A percentile compares a stretch with the other conserved stretches of the same genome.
Conservation (phyloP, 2,797 vertebrate species). For the Enteromius paludinosus region DNA sequence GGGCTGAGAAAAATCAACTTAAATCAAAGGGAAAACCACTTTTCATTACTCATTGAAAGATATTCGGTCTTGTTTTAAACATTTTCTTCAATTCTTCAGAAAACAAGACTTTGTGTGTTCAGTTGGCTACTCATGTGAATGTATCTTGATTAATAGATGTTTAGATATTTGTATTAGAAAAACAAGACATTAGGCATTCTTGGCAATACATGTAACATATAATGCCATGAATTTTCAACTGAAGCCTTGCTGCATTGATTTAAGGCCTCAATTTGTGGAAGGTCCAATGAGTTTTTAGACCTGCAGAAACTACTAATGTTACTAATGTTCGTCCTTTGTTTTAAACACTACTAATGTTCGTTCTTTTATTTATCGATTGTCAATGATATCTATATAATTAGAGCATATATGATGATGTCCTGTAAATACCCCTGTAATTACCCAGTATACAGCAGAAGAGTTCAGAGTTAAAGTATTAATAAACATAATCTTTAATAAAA, state of each 20-base stretch:
- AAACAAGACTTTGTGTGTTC: neutral
- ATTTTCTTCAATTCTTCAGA: neutral
- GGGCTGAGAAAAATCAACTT: neutral
- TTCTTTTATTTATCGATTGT: constrained; percentile 11
- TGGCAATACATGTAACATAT: neutral
- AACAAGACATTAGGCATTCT: neutral
- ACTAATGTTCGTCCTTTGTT: neutral
- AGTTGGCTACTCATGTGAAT: neutral
- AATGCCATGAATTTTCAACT: neutral
- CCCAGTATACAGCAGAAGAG: neutral
- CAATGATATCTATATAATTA: neutral
- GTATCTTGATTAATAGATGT: neutral
- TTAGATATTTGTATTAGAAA: neutral
- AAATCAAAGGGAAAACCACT: neutral
- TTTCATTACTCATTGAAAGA: neutral
- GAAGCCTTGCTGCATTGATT: neutral
- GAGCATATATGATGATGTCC: constrained; percentile 8
- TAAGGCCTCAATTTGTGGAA: neutral
- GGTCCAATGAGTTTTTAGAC: neutral
- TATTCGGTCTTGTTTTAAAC: neutral
- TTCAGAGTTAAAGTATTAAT: constrained; percentile 21
- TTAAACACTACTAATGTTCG: neutral
- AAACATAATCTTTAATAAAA: constrained; percentile 23
- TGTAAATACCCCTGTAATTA: constrained; percentile 28
- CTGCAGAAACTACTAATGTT: neutral